phyloP scores from a whole-genome alignment of 2,888 invertebrate genomes.

The Hecatera dysodea region DNA sequence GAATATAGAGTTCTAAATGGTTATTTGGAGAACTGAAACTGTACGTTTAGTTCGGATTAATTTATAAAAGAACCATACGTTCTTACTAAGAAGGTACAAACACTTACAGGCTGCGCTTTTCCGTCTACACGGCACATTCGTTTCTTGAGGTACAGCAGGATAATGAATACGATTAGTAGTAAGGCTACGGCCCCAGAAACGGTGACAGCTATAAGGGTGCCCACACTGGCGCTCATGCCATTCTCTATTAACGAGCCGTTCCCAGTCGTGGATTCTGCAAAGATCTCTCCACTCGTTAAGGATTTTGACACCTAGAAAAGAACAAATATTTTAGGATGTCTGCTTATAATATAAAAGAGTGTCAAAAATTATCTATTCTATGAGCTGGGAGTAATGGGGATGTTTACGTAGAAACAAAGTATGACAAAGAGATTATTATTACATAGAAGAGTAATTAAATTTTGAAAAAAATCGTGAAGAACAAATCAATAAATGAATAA shows the following conservation, averaged over 20 bases:
- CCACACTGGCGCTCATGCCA: constrained; percentile 71
- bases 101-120: constrained; percentile 85
- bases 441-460: background rate
- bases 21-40: background rate
- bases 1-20: background rate
- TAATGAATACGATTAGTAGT: constrained; percentile 72
- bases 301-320: constrained; percentile 78
- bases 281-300: constrained; percentile 73
- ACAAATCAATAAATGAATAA: constrained; percentile 2
- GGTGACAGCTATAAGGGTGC: constrained; percentile 74
- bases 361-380: background rate
- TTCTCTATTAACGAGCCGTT: constrained; percentile 72
- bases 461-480: too few relatives aligned
- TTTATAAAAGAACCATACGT: background rate
- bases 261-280: constrained; percentile 75
- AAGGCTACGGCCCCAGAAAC: constrained; percentile 79
- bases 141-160: constrained; percentile 81
- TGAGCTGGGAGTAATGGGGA: background rate
- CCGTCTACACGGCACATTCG: constrained; percentile 82
- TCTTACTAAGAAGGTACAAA: background rate
- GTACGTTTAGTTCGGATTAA: too few relatives aligned
- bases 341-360: background rate
- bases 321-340: background rate
- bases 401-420: background rate
- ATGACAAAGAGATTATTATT: background rate